phyloP scores from a whole-genome alignment of 2,113 vertebrate genomes.

The Cheirogaleus medius region DNA sequence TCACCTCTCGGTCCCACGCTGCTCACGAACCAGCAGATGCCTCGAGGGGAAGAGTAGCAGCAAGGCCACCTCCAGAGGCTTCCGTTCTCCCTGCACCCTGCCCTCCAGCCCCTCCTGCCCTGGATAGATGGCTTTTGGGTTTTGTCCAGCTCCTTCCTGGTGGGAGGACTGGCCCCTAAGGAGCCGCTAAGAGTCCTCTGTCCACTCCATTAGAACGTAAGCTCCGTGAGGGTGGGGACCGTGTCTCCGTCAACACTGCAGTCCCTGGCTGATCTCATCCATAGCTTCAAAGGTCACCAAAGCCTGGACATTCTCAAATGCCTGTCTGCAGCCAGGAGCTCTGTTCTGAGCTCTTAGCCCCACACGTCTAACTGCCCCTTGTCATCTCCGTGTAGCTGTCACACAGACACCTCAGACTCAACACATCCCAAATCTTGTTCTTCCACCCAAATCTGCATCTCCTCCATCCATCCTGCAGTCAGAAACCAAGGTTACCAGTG shows the following conservation, averaged over 20 bases:
- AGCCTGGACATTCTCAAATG: background rate
- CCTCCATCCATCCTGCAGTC: background rate
- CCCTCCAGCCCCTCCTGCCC: background rate
- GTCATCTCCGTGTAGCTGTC: background rate
- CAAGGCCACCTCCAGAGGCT: rapidly evolving
- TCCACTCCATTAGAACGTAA: background rate
- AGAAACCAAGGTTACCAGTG: background rate
- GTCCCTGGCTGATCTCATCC: background rate
- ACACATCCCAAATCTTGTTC: background rate
- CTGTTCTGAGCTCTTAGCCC: background rate
- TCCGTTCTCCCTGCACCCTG: background rate
- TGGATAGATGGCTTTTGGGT: background rate
- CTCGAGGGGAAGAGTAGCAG: background rate
- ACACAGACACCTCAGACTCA: background rate
- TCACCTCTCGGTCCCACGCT: background rate
- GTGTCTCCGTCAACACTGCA: background rate
- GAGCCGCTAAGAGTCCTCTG: background rate
- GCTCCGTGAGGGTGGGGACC: background rate
- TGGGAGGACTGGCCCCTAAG: background rate
- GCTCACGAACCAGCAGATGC: background rate
- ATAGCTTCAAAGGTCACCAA: background rate
- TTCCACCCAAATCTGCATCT: background rate
- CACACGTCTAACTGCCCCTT: background rate
- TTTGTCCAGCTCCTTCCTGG: background rate
- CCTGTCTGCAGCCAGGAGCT: background rate